These are phyloP conservation scores for Epinotia brunnichana DNA, from an alignment of 2,888 invertebrate species.

Conservation along the genomic window DNA sequence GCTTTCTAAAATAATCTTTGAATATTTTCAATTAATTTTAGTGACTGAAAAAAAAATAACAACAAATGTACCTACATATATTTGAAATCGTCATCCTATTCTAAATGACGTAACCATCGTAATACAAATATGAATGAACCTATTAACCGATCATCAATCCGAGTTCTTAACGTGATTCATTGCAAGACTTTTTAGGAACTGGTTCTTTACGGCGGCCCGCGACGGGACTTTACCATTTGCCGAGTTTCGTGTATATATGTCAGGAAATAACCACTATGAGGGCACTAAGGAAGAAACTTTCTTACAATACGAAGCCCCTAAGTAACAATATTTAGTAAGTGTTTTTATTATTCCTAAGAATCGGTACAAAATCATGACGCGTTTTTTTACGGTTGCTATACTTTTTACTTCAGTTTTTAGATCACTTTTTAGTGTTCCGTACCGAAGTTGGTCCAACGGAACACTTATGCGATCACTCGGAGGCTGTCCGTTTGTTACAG, in stretches of 20 bases:
- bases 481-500: no score
- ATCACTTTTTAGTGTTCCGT: no score
- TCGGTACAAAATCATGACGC: no score
- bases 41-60: not conserved
- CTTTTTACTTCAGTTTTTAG: no score
- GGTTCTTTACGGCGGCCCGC: slow-evolving; percentile 12
- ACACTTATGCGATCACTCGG: no score
- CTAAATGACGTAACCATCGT: not conserved
- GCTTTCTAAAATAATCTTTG: not conserved
- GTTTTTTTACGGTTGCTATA: no score
- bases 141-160: not conserved
- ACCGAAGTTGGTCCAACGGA: no score
- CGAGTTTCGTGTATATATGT: slow-evolving; percentile 4
- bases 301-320: slow-evolving; percentile 8
- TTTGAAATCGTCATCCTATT: not conserved
- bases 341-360: not conserved
- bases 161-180: not conserved
- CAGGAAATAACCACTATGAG: not conserved
- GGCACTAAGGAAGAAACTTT: slow-evolving; percentile 7
- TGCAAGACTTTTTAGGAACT: not conserved
- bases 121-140: slow-evolving; percentile 9
- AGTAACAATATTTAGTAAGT: not conserved
- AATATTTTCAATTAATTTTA: not conserved
- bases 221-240: slow-evolving; percentile 24
- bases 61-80: no score